These are phyloP conservation scores for Sebastes vulpes DNA, from an alignment of 2,797 vertebrate genomes.

Conservation along the genomic window DNA sequence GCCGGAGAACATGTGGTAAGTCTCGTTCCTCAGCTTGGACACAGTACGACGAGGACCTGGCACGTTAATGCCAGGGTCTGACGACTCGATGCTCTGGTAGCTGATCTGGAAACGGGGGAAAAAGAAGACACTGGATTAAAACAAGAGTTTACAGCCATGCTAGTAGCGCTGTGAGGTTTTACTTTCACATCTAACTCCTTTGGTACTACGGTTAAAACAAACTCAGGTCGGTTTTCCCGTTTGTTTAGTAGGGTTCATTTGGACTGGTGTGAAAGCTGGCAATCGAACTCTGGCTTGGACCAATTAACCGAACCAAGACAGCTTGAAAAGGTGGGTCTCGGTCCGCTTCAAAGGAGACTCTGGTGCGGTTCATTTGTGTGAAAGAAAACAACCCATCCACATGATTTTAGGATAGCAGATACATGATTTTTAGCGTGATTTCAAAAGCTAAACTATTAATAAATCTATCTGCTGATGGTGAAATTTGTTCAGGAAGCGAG, in stretches of 20 bases:
- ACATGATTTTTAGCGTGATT: background rate
- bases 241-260: accelerated
- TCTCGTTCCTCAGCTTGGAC: conserved; percentile 96
- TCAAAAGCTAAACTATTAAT: background rate
- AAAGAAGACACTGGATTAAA: background rate
- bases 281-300: too few species aligned
- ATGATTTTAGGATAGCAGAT: background rate
- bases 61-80: conserved; percentile 93
- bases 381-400: too few species aligned
- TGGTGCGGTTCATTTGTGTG: too few species aligned
- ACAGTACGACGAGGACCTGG: conserved; percentile 93
- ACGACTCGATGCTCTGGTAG: conserved; percentile 97
- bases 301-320: too few species aligned
- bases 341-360: too few species aligned
- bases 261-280: too few species aligned
- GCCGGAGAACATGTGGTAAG: conserved; percentile 96
- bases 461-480: background rate
- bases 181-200: too few species aligned
- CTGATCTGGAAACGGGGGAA: conserved; percentile 87
- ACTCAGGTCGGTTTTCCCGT: too few species aligned
- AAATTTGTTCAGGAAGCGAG: background rate
- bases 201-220: too few species aligned
- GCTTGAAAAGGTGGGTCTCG: too few species aligned
- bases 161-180: too few species aligned
- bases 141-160: background rate